Percentiles rank a stretch among this genome's conserved stretches.
These are phyloP conservation scores for Phrynosoma blainvillii DNA, from an alignment of 2,113 vertebrate species.

Conservation along the genomic window DNA sequence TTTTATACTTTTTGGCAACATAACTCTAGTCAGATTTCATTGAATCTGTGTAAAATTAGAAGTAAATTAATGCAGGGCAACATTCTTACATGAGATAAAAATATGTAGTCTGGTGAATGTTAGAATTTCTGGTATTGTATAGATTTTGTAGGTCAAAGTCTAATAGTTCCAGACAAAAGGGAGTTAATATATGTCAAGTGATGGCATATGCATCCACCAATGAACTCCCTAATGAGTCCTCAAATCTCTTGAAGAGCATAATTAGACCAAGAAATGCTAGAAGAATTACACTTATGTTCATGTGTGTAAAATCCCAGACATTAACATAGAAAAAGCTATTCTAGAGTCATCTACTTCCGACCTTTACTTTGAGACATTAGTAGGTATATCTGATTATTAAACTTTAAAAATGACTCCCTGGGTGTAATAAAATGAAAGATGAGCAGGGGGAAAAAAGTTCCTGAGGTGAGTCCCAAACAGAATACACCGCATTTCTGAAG, in stretches of 20 bases:
- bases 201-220: not conserved
- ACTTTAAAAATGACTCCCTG: not conserved
- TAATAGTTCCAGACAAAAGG: conserved; percentile 7
- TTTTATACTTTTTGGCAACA: not conserved
- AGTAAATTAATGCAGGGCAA: not conserved
- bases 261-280: not conserved
- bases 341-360: not conserved
- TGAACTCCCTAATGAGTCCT: conserved; percentile 24
- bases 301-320: not conserved
- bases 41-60: conserved; percentile 15
- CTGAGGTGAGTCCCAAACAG: not conserved
- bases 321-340: conserved; percentile 13
- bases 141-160: not conserved
- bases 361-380: not conserved
- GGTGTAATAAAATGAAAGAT: not conserved
- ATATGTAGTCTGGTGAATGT: conserved; percentile 5
- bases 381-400: not conserved
- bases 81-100: conserved; percentile 5
- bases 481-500: not conserved
- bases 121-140: not conserved
- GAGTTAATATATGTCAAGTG: conserved; percentile 17
- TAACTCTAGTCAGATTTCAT: not conserved
- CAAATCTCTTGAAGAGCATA: not conserved
- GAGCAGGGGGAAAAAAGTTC: not conserved
- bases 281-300: not conserved